Evolutionary conservation across 2,113 vertebrate genomes (phyloP).

Genomic region (Sceloporus tristichus): DNA sequence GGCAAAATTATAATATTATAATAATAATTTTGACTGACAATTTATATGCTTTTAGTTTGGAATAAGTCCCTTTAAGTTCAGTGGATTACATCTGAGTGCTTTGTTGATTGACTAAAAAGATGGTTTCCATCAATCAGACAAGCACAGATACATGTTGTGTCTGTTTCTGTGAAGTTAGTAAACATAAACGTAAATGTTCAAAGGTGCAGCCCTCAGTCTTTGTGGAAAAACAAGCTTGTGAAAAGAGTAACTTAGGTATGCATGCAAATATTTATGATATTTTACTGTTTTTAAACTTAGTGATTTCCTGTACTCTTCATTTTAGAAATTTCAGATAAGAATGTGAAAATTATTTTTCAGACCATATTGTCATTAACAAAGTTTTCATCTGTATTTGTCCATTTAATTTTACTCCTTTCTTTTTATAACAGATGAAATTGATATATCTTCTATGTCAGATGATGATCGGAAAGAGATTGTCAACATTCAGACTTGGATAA

Average conservation of each 20-base stretch:
- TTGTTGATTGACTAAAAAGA: too few relatives aligned
- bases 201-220: not conserved
- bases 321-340: constrained; percentile 4
- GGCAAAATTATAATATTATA: too few relatives aligned
- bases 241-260: not conserved
- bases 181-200: not conserved
- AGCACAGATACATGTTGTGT: too few relatives aligned
- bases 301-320: not conserved
- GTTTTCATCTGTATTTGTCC: not conserved
- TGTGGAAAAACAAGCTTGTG: not conserved
- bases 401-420: constrained; percentile 34
- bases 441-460: constrained; percentile 97
- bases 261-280: not conserved
- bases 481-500: constrained; percentile 98
- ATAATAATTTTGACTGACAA: not conserved
- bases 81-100: too few relatives aligned
- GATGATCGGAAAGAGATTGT: constrained; percentile 97
- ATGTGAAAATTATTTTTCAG: not conserved
- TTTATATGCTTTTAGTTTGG: too few relatives aligned
- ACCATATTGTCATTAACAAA: not conserved
- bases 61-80: too few relatives aligned
- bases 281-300: not conserved
- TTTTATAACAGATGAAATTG: constrained; percentile 91
- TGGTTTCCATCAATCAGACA: too few relatives aligned
- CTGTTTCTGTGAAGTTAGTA: not conserved